Evolutionary conservation across 2,888 invertebrate species (phyloP), one percentile per base, ranked within the genome.

Genomic region (Erpobdella octoculata): DNA sequence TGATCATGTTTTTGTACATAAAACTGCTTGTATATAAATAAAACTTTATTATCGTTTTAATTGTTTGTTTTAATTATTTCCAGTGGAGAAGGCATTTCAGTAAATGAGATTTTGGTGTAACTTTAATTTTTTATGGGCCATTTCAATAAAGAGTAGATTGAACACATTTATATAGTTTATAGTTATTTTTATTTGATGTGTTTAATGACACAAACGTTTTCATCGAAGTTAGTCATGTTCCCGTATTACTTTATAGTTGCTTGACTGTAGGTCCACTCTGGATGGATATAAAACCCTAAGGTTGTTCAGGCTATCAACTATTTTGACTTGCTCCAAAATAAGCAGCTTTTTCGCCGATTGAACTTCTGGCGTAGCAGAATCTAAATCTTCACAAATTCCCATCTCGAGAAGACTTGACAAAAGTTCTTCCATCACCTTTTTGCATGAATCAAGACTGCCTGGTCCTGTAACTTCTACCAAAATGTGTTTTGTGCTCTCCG

Each of bases 201-300:
- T n/a, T n/a, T n/a, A n/a, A n/a, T n/a, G n/a, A n/a, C n/a, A n/a
- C n/a, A n/a, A n/a, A n/a, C n/a, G n/a, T n/a, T n/a, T n/a, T n/a
- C n/a, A n/a, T n/a, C n/a, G n/a, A n/a, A n/a, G n/a, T n/a, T n/a
- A n/a, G n/a, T n/a, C n/a, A 1, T 53, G 53, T 8, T 46, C 77
- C 76, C 58, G 80, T 74, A 15, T 77, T 71, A 6, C 81, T 79
- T 58, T 76, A 72, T 71, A 77, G 78, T 1, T 74, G 74, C 58
- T 36, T 28, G 74, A 75, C 36, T 71, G 72, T 70, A 90, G 86
- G 82, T 92, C 91, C 0, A 87, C 87, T 76, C 90, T 86, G 0
- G 91, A 90, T 0, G 92, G 92, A 82, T 90, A 92, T 2, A 91
- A 87, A n/a, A 87, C 87, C 79, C 89, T 89, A 76, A 91, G 83